Percentiles rank a stretch among this genome's conserved stretches.
phyloP scores from a whole-genome alignment of 2,113 vertebrate genomes.

The Anser cygnoides region DNA sequence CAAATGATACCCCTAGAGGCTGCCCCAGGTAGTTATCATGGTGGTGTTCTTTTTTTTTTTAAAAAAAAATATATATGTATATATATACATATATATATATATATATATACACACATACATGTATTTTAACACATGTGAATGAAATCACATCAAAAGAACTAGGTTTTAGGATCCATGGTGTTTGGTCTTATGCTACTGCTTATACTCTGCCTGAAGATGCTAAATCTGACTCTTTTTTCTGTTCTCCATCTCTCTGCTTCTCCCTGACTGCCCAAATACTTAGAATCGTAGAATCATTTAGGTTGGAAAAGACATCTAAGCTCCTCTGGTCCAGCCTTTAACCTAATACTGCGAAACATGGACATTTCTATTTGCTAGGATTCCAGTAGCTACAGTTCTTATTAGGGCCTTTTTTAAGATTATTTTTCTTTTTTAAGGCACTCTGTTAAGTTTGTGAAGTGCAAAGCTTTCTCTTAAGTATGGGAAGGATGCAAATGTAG shows the following conservation, averaged over 20 bases:
- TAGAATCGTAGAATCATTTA: too few species aligned
- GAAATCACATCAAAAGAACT: neutral
- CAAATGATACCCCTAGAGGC: neutral
- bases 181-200: neutral
- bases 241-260: neutral
- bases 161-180: rapidly evolving
- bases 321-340: too few species aligned
- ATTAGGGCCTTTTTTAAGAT: neutral
- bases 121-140: neutral
- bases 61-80: too few species aligned
- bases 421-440: neutral
- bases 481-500: rapidly evolving
- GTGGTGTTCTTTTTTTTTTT: neutral
- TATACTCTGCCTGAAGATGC: neutral
- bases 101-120: too few species aligned
- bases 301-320: too few species aligned
- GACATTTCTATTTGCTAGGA: too few species aligned
- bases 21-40: conserved; percentile 45
- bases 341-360: too few species aligned
- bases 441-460: neutral
- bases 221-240: neutral
- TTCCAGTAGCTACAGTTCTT: neutral
- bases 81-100: too few species aligned
- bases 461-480: neutral
- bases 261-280: neutral